These are phyloP conservation scores for Drosophila watanabei DNA, from an alignment of 1,140 invertebrate species.

Conservation along the genomic window DNA sequence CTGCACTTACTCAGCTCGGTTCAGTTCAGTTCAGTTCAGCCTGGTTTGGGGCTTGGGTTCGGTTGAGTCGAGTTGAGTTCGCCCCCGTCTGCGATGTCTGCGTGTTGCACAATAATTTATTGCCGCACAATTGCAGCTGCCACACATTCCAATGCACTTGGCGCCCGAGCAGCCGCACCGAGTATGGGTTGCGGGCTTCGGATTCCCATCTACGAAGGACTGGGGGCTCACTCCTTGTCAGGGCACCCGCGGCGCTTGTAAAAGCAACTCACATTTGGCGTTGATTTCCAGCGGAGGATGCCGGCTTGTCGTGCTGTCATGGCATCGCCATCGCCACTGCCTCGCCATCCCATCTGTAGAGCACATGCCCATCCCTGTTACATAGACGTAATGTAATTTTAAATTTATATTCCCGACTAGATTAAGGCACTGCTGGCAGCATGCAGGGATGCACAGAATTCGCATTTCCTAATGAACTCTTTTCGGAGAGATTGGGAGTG, in stretches of 20 bases:
- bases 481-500: constrained; percentile 8
- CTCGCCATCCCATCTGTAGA: neutral
- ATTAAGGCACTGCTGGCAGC: constrained; percentile 48
- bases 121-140: constrained; percentile 82
- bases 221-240: constrained; percentile 21
- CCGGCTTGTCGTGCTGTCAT: constrained; percentile 53
- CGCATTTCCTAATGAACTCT: constrained; percentile 47
- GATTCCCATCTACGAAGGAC: constrained; percentile 13
- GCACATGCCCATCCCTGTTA: constrained; percentile 23
- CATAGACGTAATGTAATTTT: constrained; percentile 46
- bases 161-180: constrained; percentile 55
- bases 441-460: constrained; percentile 40
- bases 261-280: constrained; percentile 65
- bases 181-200: constrained; percentile 18
- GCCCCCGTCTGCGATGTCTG: constrained; percentile 58
- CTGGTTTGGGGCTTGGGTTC: neutral
- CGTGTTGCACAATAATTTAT: constrained; percentile 83
- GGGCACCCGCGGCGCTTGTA: constrained; percentile 71
- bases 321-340: constrained; percentile 22
- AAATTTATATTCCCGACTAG: constrained; percentile 53
- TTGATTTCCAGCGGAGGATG: constrained; percentile 53
- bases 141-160: constrained; percentile 82
- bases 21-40: neutral
- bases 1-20: constrained; percentile 19
- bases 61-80: constrained; percentile 14